Evolutionary conservation across 2,113 vertebrate species (phyloP).

Genomic region (Thomomys bottae): DNA sequence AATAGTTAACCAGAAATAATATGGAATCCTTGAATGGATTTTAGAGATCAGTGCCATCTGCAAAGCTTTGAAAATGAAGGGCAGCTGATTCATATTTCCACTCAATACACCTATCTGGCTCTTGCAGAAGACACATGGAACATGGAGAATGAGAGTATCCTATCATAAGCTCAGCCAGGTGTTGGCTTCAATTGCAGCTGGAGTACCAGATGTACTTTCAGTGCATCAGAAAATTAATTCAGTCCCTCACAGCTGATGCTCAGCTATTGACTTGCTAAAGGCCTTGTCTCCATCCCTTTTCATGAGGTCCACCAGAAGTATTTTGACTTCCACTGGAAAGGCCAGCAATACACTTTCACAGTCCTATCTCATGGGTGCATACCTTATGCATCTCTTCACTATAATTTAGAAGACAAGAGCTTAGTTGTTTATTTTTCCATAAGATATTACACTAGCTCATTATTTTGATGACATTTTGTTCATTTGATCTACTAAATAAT

Average conservation of each 20-base stretch:
- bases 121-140: background rate
- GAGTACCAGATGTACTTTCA: background rate
- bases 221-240: background rate
- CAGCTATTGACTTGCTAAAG: background rate
- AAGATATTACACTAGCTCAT: background rate
- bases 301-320: background rate
- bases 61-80: background rate
- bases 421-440: background rate
- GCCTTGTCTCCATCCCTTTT: background rate
- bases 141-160: background rate
- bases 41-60: background rate
- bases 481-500: background rate
- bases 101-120: background rate
- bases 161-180: background rate
- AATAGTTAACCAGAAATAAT: background rate
- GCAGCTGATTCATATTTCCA: background rate
- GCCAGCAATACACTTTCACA: background rate
- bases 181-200: background rate
- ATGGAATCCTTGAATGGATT: background rate
- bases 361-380: fast-evolving
- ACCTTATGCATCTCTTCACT: background rate
- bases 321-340: background rate
- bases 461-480: background rate
- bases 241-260: background rate
- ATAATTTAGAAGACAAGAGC: background rate